Evolutionary conservation across 1,140 invertebrate genomes (phyloP).

Genomic region (Lanistes nyassanus): DNA sequence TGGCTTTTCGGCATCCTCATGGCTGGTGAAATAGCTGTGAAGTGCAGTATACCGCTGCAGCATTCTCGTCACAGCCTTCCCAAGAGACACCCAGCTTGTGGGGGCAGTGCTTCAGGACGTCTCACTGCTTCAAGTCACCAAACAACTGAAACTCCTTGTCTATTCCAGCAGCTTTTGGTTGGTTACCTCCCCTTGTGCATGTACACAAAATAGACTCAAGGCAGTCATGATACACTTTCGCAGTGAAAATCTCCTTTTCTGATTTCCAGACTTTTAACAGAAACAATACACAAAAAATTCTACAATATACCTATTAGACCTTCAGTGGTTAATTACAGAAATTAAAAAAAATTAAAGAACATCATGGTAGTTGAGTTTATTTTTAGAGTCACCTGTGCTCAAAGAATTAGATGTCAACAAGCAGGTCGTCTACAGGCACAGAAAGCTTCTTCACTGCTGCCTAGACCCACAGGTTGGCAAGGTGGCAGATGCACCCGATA

Average conservation of each 20-base stretch:
- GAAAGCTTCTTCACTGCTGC: conserved; percentile 28
- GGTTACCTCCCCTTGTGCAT: no score
- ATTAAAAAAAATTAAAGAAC: no score
- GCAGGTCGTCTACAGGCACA: conserved; percentile 31
- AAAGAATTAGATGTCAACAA: conserved; percentile 31
- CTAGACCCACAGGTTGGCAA: conserved; percentile 32
- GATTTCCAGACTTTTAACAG: no score
- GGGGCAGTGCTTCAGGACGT: conserved; percentile 38
- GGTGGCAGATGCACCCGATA: conserved; percentile 35
- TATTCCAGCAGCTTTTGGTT: no score
- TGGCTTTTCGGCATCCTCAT: conserved; percentile 33
- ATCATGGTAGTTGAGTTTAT: conserved; percentile 25
- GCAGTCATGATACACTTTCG: no score
- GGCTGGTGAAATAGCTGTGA: conserved; percentile 27
- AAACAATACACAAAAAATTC: no score
- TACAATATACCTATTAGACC: no score
- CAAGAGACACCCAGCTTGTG: conserved; percentile 34
- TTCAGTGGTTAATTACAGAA: no score
- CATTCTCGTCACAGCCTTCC: conserved; percentile 19
- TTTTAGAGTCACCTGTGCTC: conserved; percentile 33
- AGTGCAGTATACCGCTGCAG: conserved; percentile 31
- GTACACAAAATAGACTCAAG: no score
- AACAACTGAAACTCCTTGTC: conserved; percentile 39
- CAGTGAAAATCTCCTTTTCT: no score
- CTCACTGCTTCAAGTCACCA: conserved; percentile 29